Conservation (phyloP, 2,797 vertebrate genomes). For the Clarias laeviceps region DNA sequence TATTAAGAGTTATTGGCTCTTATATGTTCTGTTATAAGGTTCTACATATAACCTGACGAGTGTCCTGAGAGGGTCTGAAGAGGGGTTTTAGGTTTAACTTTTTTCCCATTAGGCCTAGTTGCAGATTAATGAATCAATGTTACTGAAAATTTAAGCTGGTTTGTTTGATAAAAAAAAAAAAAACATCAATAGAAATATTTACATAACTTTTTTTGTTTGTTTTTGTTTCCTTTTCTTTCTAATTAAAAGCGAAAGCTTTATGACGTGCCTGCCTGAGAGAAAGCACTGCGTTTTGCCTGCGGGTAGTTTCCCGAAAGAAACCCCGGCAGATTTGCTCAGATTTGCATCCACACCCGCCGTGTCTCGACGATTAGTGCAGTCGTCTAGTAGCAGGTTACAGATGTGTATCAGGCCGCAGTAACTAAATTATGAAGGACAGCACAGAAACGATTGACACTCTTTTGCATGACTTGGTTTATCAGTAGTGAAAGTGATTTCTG, state of each 20-base stretch:
- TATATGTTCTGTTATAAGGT: not conserved
- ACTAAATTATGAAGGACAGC: not conserved
- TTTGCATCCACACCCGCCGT: conserved; percentile 30
- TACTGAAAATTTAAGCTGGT: not conserved
- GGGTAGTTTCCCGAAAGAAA: not conserved
- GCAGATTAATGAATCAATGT: not conserved
- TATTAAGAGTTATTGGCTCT: not conserved
- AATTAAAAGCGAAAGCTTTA: not conserved
- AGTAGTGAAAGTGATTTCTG: not conserved
- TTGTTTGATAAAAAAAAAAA: not conserved
- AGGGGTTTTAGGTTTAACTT: not conserved
- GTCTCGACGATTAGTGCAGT: not conserved
- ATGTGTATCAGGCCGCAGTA: not conserved
- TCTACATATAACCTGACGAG: not conserved
- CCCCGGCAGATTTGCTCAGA: conserved; percentile 13
- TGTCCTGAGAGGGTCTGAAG: not conserved
- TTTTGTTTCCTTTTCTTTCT: not conserved
- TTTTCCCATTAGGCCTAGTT: not conserved
- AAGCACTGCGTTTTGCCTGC: not conserved
- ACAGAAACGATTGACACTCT: not conserved
- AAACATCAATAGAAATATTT: not conserved
- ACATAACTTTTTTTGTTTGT: not conserved
- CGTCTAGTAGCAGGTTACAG: not conserved
- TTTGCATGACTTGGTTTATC: not conserved
- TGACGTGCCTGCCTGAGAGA: not conserved